Percentiles rank a stretch among this genome's conserved stretches.
These are phyloP conservation scores for Coenonympha glycerion DNA, from an alignment of 2,888 invertebrate genomes.

Conservation along the genomic window DNA sequence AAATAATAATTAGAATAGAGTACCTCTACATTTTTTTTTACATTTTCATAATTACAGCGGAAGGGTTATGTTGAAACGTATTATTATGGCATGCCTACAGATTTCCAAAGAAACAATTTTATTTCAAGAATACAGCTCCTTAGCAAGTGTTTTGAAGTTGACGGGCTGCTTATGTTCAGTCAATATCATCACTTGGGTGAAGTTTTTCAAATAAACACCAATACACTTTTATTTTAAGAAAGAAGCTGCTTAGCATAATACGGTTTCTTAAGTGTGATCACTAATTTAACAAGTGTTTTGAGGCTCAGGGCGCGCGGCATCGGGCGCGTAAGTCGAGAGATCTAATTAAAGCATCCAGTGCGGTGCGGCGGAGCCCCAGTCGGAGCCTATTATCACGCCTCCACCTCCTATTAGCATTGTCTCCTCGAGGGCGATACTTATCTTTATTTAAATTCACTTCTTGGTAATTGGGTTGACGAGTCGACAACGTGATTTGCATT, in stretches of 20 bases:
- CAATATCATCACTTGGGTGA: too few relatives aligned
- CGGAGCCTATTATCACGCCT: constrained; percentile 72
- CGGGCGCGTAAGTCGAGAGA: constrained; percentile 67
- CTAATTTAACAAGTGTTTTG: constrained; percentile 74
- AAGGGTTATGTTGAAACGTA: too few relatives aligned
- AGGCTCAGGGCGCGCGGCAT: too few relatives aligned
- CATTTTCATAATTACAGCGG: too few relatives aligned
- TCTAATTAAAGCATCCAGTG: constrained; percentile 74
- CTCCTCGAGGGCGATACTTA: constrained; percentile 76
- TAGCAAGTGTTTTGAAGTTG: too few relatives aligned
- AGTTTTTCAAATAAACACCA: background rate
- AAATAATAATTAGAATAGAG: too few relatives aligned
- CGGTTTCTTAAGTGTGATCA: constrained; percentile 62
- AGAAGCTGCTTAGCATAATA: constrained; percentile 48
- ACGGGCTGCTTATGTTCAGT: too few relatives aligned
- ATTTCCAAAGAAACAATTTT: too few relatives aligned
- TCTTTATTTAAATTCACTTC: constrained; percentile 77
- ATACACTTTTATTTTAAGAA: constrained; percentile 27
- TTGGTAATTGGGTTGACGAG: constrained; percentile 77
- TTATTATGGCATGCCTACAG: too few relatives aligned
- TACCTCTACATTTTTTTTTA: too few relatives aligned
- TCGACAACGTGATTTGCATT: constrained; percentile 77
- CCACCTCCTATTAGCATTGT: constrained; percentile 75
- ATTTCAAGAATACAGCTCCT: too few relatives aligned
- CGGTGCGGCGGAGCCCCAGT: constrained; percentile 47